Evolutionary conservation across 2,113 vertebrate genomes (phyloP).

Genomic region (Tenebrosternarchus preto): DNA sequence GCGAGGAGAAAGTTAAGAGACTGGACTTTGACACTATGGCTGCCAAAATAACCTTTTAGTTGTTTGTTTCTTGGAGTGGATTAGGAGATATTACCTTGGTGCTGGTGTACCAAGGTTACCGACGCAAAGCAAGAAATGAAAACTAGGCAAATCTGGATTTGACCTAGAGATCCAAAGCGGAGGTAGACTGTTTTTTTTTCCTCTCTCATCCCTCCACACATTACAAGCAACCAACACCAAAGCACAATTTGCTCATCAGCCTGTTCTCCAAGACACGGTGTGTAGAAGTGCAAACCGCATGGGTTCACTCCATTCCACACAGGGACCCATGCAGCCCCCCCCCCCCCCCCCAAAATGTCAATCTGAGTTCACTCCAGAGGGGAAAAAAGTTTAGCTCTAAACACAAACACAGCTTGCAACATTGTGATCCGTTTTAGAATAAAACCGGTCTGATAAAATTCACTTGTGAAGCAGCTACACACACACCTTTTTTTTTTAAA

Average conservation of each 20-base stretch:
- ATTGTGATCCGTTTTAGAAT: constrained; percentile 9
- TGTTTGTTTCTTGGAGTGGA: constrained; percentile 19
- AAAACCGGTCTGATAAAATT: neutral
- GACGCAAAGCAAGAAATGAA: neutral
- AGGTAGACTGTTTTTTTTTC: neutral
- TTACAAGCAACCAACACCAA: neutral
- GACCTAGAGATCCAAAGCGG: constrained; percentile 6
- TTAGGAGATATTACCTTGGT: constrained; percentile 32
- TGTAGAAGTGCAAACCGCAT: neutral
- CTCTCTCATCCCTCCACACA: neutral
- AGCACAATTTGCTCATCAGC: neutral
- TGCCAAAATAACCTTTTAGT: constrained; percentile 40
- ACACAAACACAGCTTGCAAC: neutral
- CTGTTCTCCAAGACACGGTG: constrained; percentile 1
- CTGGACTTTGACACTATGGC: constrained; percentile 7
- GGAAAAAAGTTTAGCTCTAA: neutral
- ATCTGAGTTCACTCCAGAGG: neutral
- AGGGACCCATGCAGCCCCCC: neutral
- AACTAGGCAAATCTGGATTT: constrained; percentile 41
- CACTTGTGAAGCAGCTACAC: constrained; percentile 43
- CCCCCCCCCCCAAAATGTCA: neutral
- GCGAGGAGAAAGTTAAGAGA: neutral
- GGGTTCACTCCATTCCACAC: neutral
- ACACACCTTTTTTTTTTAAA: constrained; percentile 50
- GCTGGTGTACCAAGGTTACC: constrained; percentile 41